Evolutionary conservation across 2,888 invertebrate genomes (phyloP), one percentile per base, ranked within the genome.

Genomic region (Morpho helenor): DNA sequence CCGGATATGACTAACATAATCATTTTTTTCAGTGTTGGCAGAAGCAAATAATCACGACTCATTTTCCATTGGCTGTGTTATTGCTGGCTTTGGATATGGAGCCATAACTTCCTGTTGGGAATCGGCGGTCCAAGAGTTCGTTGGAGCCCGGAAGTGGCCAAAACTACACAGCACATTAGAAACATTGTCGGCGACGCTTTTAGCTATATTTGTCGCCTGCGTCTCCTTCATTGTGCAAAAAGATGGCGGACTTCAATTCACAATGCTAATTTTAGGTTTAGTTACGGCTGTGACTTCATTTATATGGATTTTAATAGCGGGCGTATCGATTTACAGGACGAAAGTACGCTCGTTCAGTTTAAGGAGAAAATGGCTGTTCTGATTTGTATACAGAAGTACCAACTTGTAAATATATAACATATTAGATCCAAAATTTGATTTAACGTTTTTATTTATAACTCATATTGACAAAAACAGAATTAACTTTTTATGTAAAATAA

Each of bases 11-110:
- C 39, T 23, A 45, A 39, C 49, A 43, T 5, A 16, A 52, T 16
- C 8, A 46, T 55, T 59, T 59, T 65, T 80, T 80, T 47, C 77
- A 90, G 89, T 87, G 43, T 70, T 89, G 64, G 78, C 88, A 10
- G 73, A 73, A 62, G 82, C 87, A 2, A 75, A 72, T 53, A 84
- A 79, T 57, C 86, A 91, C 63, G 91, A 91, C 61, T 77, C 79
- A 47, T 87, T 90, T 63, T 86, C 90, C 2, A 82, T 91, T 50
- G 91, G 90, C 22, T 89, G 91, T 61, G 82, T 92, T 2, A 75
- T 91, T 49, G 88, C 88, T 42, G 92, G 92, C 0, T 76, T 91
- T 40, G 92, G 91, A 2, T 91, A 87, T 62, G 91, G 91, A 2
- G 87, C 90, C 7, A 71, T 89, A 3, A 79, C 79, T 0, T 91